These are phyloP conservation scores for Cabera pusaria DNA, from an alignment of 2,888 invertebrate genomes.

Conservation along the genomic window DNA sequence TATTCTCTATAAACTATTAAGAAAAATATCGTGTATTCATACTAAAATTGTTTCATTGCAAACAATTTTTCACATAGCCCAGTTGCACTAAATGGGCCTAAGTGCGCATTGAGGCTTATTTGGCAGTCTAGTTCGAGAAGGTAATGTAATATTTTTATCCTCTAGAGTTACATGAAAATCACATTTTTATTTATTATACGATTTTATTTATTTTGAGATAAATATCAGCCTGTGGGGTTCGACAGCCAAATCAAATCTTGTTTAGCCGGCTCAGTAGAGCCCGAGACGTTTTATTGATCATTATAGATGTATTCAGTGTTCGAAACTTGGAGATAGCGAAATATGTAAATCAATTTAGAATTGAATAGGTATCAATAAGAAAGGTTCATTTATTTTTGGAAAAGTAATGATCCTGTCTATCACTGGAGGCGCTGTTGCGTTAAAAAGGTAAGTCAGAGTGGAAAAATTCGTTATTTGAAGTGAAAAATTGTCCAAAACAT, in stretches of 20 bases:
- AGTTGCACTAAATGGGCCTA: too few relatives aligned
- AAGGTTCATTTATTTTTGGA: constrained; percentile 16
- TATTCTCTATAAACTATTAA: too few relatives aligned
- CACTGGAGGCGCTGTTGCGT: constrained; percentile 4
- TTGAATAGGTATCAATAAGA: constrained; percentile 20
- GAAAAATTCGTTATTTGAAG: background rate
- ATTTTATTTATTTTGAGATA: too few relatives aligned
- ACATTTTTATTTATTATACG: too few relatives aligned
- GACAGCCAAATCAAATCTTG: constrained; percentile 13
- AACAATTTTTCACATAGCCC: too few relatives aligned
- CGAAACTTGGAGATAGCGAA: constrained; percentile 20
- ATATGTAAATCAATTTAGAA: constrained; percentile 26
- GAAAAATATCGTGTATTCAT: too few relatives aligned
- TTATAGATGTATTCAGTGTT: constrained; percentile 21
- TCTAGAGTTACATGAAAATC: too few relatives aligned
- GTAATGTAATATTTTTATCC: too few relatives aligned
- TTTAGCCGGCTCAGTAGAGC: constrained; percentile 17
- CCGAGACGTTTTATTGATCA: constrained; percentile 25
- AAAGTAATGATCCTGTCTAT: constrained; percentile 17
- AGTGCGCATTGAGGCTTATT: too few relatives aligned
- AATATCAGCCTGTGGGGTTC: background rate
- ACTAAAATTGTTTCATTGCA: too few relatives aligned
- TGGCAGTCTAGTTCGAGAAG: too few relatives aligned
- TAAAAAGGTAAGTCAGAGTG: constrained; percentile 3
- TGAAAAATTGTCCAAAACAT: too few relatives aligned